Percentiles rank a stretch among this genome's conserved stretches.
Conservation (phyloP, 1,140 invertebrate genomes). For the Drosophila biarmipes region DNA sequence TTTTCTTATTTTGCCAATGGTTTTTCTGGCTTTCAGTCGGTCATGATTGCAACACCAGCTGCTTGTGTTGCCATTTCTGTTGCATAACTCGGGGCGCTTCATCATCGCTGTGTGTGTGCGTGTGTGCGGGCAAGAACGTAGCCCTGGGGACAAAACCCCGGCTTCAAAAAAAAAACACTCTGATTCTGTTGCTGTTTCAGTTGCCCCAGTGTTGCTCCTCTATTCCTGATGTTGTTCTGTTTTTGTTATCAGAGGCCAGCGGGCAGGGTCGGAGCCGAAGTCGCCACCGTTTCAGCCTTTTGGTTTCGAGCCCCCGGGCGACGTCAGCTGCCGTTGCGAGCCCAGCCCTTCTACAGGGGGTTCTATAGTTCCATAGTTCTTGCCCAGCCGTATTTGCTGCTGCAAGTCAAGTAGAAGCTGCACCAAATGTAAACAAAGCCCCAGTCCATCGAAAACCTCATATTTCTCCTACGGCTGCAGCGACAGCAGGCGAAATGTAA, state of each 20-base stretch:
- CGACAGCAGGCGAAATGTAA: conserved; percentile 73
- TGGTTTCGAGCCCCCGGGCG: conserved; percentile 27
- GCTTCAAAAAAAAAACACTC: conserved; percentile 47
- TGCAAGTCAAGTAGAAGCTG: conserved; percentile 76
- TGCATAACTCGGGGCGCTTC: conserved; percentile 45
- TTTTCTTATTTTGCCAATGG: conserved; percentile 21
- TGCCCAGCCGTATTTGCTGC: conserved; percentile 47
- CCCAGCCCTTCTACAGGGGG: background rate
- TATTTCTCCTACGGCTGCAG: conserved; percentile 14
- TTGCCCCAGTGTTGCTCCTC: background rate
- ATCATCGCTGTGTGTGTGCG: conserved; percentile 14
- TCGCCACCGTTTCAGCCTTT: conserved; percentile 26
- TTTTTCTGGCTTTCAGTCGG: conserved; percentile 16
- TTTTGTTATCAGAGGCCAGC: conserved; percentile 53
- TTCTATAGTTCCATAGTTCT: conserved; percentile 25
- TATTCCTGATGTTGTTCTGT: conserved; percentile 21
- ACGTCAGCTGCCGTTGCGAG: conserved; percentile 57
- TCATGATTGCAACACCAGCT: conserved; percentile 42
- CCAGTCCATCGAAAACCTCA: background rate
- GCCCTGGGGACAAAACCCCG: conserved; percentile 21
- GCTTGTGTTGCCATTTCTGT: conserved; percentile 22
- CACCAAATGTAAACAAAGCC: conserved; percentile 77
- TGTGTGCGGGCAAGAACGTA: conserved; percentile 13
- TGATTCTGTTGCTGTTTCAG: conserved; percentile 17
- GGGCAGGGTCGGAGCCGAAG: conserved; percentile 46